Evolutionary conservation across 2,888 invertebrate species (phyloP), one percentile per base, ranked within the genome.

Genomic region (Panopea generosa): DNA sequence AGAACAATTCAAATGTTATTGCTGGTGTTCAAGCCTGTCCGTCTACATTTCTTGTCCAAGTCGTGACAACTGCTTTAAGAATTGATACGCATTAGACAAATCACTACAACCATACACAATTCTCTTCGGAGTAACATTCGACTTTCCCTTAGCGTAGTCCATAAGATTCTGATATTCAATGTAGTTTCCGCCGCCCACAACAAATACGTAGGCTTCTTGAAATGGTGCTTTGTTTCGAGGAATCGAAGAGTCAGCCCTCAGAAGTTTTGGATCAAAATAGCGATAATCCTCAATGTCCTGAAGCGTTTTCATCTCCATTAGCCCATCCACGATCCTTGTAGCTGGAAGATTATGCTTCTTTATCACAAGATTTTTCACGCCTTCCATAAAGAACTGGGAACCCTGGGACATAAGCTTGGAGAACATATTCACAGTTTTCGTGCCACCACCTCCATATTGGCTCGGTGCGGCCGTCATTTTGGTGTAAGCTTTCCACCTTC

Each of bases 141-240:
- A 90, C 92, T 96, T 96, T 94, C 96, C 96, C 95, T 97, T 98
- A 40, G 96, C 96, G 91, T 98, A 98, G 92, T 99, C 99, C 62
- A 97, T 95, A 73, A 99, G 95, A 94, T 99, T 99, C 93, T 99
- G 99, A 93, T 99, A 99, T 93, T 99, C 99, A 90, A 99, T 99
- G 91, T 99, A 99, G 94, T 99, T 99, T 57, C 99, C 94, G 26
- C 94, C 94, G 53, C 94, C 94, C 29, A 94, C 92, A 18, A 94
- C 91, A 76, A 94, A 94, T 40, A 94, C 93, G 80, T 93, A 91
- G 2, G 94, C 91, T 63, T 92, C 92, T 77, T 91, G 90, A 84
- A 91, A 92, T 50, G 91, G 90, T 3, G 90, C 87, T 52, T 89
- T 87, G 73, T 89, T 92, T 62, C 92, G 83, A 4, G 91, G 90